Base-by-base conservation (phyloP, 2,888 invertebrate species). In the Chromoteleia sp. region DNA sequence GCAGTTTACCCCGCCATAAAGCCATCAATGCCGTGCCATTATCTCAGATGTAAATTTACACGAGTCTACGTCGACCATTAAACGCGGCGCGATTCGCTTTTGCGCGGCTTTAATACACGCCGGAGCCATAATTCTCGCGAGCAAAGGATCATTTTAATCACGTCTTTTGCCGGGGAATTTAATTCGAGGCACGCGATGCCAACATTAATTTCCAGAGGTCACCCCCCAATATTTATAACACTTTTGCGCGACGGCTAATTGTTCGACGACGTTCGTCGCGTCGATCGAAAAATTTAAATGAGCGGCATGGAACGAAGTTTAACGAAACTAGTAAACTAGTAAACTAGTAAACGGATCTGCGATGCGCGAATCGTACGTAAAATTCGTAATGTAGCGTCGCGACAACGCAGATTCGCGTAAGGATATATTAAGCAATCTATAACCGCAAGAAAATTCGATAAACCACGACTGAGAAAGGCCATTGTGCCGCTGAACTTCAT, bases 401-500 rank as follows among this genome's bases (percentile, higher is more conserved):
- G 73, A 6, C 25, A 25, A 4, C 25, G 25, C 39, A 39, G n/a
- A 33, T 68, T 14, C 58, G 45, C 82, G 84, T 87, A 88, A 88
- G 21, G 54, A 58, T 61, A 80, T 67, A 74, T 84, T 79, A 85
- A 86, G 85, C 85, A 87, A 89, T 89, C 88, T 86, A 88, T 89
- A 88, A 87, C 86, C 84, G 65, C 83, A 82, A 84, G 85, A 85
- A 87, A 86, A 83, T 83, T 85, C 85, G 73, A 83, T 81, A 83
- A 84, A 86, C 83, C 85, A 67, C 71, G 71, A 73, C 78, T 82
- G 82, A 81, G 83, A 84, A 83, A 85, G 80, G 86, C 86, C 87
- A 89, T 89, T 88, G 88, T 89, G 87, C 85, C 74, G 86, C 86
- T 85, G 86, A 89, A 89, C 88, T 89, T 88, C 88, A 89, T 90